These are phyloP conservation scores for Apamea crenata DNA, from an alignment of 2,888 invertebrate genomes.

Conservation along the genomic window DNA sequence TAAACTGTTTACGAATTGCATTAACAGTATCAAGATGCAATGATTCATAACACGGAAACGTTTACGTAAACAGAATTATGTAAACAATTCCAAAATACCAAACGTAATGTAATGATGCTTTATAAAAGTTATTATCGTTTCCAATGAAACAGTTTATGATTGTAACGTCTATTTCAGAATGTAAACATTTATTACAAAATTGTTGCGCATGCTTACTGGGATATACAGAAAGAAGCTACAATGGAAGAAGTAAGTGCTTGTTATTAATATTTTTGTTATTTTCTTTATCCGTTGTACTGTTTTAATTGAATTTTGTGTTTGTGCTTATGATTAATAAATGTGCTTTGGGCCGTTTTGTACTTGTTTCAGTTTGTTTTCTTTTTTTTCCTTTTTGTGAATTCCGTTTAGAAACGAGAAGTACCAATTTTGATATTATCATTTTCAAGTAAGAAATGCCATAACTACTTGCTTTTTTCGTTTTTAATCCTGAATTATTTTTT, in stretches of 20 bases:
- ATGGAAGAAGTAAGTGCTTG: conserved; percentile 97
- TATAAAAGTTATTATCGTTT: conserved; percentile 38
- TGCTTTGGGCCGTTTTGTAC: conserved; percentile 1
- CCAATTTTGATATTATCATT: neutral
- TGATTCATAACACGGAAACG: conserved; percentile 34
- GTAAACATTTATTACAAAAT: conserved; percentile 72
- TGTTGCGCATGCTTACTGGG: conserved; percentile 85
- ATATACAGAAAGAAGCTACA: conserved; percentile 95
- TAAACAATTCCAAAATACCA: conserved; percentile 45
- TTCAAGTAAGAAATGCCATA: no score
- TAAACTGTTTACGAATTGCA: neutral
- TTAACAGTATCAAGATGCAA: conserved; percentile 28
- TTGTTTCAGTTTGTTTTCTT: conserved; percentile 42
- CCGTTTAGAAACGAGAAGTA: conserved; percentile 13
- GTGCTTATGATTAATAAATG: conserved; percentile 27
- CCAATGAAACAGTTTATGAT: conserved; percentile 58
- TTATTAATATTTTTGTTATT: conserved; percentile 14
- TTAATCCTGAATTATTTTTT: no score
- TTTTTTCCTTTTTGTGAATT: conserved; percentile 6
- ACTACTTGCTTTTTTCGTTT: no score
- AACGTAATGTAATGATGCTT: conserved; percentile 39
- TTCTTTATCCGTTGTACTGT: conserved; percentile 11
- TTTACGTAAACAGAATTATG: conserved; percentile 42
- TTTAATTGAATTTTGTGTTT: conserved; percentile 14
- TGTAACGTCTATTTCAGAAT: conserved; percentile 66